These are phyloP conservation scores for Brachionus koreanus DNA, from an alignment of 1,140 invertebrate species.

Conservation along the genomic window DNA sequence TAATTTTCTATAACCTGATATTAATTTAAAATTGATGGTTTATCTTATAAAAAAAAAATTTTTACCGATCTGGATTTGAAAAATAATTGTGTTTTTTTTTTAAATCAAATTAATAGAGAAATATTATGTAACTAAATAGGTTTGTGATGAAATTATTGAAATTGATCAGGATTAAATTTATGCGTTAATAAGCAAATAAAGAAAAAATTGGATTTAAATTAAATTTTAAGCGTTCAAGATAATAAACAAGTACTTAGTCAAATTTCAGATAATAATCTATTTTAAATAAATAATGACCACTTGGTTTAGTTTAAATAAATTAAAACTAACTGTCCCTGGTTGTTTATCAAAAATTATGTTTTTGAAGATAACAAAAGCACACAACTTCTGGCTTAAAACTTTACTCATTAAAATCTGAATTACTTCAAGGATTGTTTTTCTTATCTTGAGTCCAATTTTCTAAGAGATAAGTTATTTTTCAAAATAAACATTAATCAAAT, in stretches of 20 bases:
- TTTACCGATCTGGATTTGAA: not conserved
- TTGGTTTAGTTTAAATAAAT: constrained; percentile 8
- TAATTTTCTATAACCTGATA: not conserved
- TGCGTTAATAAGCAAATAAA: not conserved
- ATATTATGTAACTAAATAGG: not conserved
- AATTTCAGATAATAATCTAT: not conserved
- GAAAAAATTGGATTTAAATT: not conserved
- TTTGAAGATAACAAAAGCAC: not conserved
- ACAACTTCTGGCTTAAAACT: not conserved
- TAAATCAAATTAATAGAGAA: not conserved
- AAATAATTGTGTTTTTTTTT: not conserved
- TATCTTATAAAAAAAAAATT: not conserved
- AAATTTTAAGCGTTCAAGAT: not conserved
- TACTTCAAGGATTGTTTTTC: not conserved
- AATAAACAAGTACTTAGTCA: not conserved
- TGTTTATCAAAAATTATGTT: not conserved
- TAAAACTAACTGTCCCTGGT: not conserved
- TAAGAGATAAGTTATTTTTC: not conserved
- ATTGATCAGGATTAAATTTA: not conserved
- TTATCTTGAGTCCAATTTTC: not conserved
- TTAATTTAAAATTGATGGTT: not conserved
- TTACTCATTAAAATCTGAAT: not conserved
- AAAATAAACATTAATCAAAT: constrained; percentile 36
- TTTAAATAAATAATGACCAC: not conserved
- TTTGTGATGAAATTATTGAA: not conserved